Evolutionary conservation across 2,888 invertebrate species (phyloP), one percentile per base, ranked within the genome.

Genomic region (Trypoxylon attenuatum): DNA sequence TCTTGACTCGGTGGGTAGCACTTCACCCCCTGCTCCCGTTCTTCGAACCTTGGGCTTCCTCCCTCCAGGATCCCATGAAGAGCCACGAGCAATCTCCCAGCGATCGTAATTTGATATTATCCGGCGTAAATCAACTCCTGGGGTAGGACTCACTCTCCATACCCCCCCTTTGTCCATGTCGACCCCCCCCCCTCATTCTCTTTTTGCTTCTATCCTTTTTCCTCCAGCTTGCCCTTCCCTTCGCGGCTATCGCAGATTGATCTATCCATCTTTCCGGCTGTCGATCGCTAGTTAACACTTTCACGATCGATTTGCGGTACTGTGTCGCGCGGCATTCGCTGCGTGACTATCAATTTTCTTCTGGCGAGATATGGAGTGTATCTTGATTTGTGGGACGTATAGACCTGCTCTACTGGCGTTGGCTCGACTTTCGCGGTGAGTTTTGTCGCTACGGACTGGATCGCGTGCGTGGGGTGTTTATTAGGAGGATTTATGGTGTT

Each of bases 61-160:
- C 29, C 41, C 22, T 18, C 38, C 46, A 55, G n/a, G 46, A 46
- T 38, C 47, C 33, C 13, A 47, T 46, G 65, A 41, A 42, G 67
- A 22, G 54, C 53, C 38, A 23, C 47, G 51, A 46, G 50, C 72
- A 51, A 75, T 75, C 66, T 71, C 63, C 51, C 38, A n/a, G 50
- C 57, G 69, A 78, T 79, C 77, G 69, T 71, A 78, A 79, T 78
- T 77, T 73, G 74, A 74, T 76, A 75, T 64, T 72, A 76, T 72
- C 76, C 69, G 47, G 59, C 51, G 64, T 75, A 69, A 75, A 76
- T 75, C 64, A 75, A 67, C 46, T 59, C 61, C 47, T 13, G n/a
- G 33, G 50, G 49, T 22, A 15, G 43, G 23, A 22, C 18, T n/a
- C n/a, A 23, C 25, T 33, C 33, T 13, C 33, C 33, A 33, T 10